Conservation (phyloP, 1,140 invertebrate species). For the Ceratoteleas bidentatus region DNA sequence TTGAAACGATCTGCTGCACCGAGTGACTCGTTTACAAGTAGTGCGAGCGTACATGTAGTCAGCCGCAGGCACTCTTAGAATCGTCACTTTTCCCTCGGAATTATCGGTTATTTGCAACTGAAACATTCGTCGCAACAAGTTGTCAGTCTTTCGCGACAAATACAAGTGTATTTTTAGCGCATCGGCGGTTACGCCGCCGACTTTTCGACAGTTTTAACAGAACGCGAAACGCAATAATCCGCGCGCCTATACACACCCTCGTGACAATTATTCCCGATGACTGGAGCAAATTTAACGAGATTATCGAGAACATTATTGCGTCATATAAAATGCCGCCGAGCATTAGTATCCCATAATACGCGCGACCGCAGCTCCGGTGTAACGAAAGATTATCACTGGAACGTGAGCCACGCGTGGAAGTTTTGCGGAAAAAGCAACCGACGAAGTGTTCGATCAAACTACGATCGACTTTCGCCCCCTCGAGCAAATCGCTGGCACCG, state of each 20-base stretch:
- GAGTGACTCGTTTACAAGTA: neutral
- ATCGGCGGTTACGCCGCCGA: neutral
- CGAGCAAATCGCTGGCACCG: neutral
- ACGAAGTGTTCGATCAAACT: no score
- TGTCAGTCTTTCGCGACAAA: neutral
- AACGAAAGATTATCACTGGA: constrained; percentile 20
- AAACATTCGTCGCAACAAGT: neutral
- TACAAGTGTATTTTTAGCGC: neutral
- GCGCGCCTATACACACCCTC: constrained; percentile 35
- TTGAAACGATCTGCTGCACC: neutral
- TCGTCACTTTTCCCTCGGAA: neutral
- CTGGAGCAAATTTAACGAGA: constrained; percentile 59
- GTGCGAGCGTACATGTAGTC: no score
- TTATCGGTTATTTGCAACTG: neutral
- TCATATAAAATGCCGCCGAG: constrained; percentile 54
- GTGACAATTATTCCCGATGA: constrained; percentile 59
- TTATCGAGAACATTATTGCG: constrained; percentile 64
- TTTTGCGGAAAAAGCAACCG: neutral
- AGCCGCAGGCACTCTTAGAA: neutral
- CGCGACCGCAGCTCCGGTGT: constrained; percentile 3
- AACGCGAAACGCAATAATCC: constrained; percentile 47
- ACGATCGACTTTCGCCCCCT: neutral
- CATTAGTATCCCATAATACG: constrained; percentile 50
- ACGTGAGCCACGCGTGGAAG: neutral
- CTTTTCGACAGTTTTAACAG: constrained; percentile 23